A percentile compares a stretch with the other conserved stretches of the same genome.
phyloP scores from a whole-genome alignment of 2,888 invertebrate genomes.

The Ormyrus rosae region DNA sequence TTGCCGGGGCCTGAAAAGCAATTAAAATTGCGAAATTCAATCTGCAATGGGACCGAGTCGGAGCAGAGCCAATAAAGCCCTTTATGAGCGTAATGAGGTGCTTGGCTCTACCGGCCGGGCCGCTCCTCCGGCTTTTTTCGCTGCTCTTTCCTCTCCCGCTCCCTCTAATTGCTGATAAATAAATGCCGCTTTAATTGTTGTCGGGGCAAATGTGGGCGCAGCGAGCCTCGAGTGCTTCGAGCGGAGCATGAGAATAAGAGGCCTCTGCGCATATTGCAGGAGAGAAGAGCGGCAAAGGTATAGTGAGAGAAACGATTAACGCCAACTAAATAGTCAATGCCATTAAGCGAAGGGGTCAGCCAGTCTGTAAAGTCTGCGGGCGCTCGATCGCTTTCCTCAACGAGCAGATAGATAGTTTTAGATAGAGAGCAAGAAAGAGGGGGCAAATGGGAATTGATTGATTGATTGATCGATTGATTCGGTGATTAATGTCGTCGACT shows the following conservation, averaged over 20 bases:
- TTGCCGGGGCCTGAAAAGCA: conserved; percentile 43
- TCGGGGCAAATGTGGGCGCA: conserved; percentile 44
- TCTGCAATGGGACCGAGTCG: conserved; percentile 38
- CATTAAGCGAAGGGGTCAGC: conserved; percentile 48
- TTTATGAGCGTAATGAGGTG: conserved; percentile 48
- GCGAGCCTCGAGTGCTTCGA: conserved; percentile 36
- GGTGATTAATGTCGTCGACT: background rate
- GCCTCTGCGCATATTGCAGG: conserved; percentile 3
- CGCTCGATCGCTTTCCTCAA: conserved; percentile 22
- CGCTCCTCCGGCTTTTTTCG: conserved; percentile 5
- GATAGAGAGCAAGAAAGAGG: conserved; percentile 37
- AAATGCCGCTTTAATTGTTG: conserved; percentile 55
- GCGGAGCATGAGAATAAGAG: background rate
- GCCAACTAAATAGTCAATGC: conserved; percentile 47
- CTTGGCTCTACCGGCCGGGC: conserved; percentile 14
- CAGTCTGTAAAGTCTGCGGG: conserved; percentile 13
- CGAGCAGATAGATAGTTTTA: conserved; percentile 45
- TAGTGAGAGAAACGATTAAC: conserved; percentile 48
- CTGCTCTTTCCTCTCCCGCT: background rate
- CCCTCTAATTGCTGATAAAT: conserved; percentile 55
- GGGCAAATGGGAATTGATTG: background rate
- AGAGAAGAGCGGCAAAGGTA: background rate
- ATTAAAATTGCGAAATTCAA: conserved; percentile 58
- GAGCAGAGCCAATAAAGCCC: conserved; percentile 45
- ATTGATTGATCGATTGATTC: conserved; percentile 35